Conservation (phyloP, 1,140 invertebrate genomes). For the Acromyrmex echinatior region DNA sequence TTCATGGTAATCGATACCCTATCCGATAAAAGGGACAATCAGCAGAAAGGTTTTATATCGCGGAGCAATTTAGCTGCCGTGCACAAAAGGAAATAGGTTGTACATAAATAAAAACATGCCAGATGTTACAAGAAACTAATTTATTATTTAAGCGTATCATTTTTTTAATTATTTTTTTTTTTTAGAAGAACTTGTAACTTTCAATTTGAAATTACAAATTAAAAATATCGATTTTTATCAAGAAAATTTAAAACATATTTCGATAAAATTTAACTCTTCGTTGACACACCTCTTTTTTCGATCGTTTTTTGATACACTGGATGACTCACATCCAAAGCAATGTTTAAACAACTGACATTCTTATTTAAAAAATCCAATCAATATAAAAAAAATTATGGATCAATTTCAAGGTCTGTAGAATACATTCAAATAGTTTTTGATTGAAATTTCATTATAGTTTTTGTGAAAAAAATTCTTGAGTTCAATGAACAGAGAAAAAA, state of each 20-base stretch:
- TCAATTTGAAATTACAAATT: not conserved
- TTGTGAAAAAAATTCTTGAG: too few relatives aligned
- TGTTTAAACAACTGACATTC: too few relatives aligned
- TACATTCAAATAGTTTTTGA: too few relatives aligned
- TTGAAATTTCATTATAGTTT: too few relatives aligned
- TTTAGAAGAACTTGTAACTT: not conserved
- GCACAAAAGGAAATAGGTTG: conserved; percentile 27
- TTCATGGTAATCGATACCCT: conserved; percentile 71
- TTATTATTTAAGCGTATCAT: not conserved
- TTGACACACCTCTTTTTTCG: too few relatives aligned
- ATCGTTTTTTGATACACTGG: too few relatives aligned
- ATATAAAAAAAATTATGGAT: too few relatives aligned
- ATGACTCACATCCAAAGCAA: too few relatives aligned
- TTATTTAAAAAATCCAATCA: too few relatives aligned
- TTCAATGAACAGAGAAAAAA: too few relatives aligned
- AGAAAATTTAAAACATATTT: not conserved
- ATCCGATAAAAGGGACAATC: conserved; percentile 70
- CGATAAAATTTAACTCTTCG: not conserved
- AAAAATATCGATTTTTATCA: not conserved
- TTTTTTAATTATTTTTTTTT: not conserved
- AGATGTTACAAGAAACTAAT: not conserved
- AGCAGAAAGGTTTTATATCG: conserved; percentile 49
- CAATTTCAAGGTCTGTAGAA: too few relatives aligned
- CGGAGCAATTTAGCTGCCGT: conserved; percentile 19
- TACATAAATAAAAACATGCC: conserved; percentile 18